Evolutionary conservation across 2,888 invertebrate genomes (phyloP).

Genomic region (Aspidiotus destructor): DNA sequence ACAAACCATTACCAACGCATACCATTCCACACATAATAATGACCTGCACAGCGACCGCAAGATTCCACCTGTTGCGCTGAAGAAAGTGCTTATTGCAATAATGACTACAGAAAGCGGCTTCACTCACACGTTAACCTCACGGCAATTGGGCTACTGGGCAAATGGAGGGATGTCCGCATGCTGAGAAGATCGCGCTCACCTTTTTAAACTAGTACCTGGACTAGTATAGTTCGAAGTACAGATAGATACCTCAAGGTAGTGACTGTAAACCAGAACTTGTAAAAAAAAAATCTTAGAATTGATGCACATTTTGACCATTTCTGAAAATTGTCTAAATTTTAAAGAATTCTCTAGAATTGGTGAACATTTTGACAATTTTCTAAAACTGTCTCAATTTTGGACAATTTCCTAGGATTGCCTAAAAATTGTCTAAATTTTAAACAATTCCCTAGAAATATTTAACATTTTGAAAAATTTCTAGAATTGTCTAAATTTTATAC

Average conservation of each 20-base stretch:
- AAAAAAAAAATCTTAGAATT: not conserved
- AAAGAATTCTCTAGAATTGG: no score
- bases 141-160: not conserved
- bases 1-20: not conserved
- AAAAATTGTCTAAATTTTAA: no score
- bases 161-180: not conserved
- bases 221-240: not conserved
- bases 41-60: not conserved
- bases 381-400: no score
- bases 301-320: no score
- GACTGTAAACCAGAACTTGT: not conserved
- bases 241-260: not conserved
- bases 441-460: no score
- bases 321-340: no score
- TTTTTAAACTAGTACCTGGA: not conserved
- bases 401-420: no score
- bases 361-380: no score
- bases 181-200: not conserved
- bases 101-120: not conserved
- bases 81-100: not conserved
- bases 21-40: not conserved
- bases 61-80: not conserved
- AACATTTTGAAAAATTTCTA: no score
- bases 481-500: no score
- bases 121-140: not conserved